Evolutionary conservation across 2,113 vertebrate genomes (phyloP), one percentile per base, ranked within the genome.

Genomic region (Pelusios castaneus): DNA sequence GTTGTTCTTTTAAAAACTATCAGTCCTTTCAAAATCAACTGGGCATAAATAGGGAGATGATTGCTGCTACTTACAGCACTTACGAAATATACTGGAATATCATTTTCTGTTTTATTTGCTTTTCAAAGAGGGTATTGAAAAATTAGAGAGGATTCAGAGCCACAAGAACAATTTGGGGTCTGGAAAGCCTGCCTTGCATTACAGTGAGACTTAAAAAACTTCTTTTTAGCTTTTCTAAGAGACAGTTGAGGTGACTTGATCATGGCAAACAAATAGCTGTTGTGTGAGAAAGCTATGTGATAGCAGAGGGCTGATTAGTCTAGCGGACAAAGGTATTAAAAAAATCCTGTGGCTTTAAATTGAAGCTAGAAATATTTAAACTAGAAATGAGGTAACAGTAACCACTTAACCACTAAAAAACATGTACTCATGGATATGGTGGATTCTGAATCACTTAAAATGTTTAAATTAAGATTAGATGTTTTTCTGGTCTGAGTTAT

Each of bases 51-150:
- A 67, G 17, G 67, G 84, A 54, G n/a, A 0, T 52, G 31, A 31
- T 0, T 0, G 52, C 83, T 84, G n/a, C n/a, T 38, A 4, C 38
- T n/a, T 0, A 0, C 2, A 10, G 16, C 22, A 43, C 34, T 75
- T 5, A 1, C 2, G 22, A 45, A 78, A 22, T 8, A 29, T 24
- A 9, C 5, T 25, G 60, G 49, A 45, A 3, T 17, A 70, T 60
- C 4, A 3, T 41, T 90, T 80, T 0, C 0, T 79, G 27, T 70
- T 70, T 47, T 45, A 16, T 31, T 38, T 17, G 56, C 21, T 1
- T 56, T 52, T 52, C 12, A 87, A 63, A 73, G 70, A 31, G 2
- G n/a, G 22, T 10, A 60, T 49, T 47, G 63, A 70, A 21, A 70
- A 84, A 55, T 54, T n/a, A 56, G 45, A 2, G 2, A 41, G 47